Evolutionary conservation across 2,888 invertebrate species (phyloP).

Genomic region (Drosophila cracens): DNA sequence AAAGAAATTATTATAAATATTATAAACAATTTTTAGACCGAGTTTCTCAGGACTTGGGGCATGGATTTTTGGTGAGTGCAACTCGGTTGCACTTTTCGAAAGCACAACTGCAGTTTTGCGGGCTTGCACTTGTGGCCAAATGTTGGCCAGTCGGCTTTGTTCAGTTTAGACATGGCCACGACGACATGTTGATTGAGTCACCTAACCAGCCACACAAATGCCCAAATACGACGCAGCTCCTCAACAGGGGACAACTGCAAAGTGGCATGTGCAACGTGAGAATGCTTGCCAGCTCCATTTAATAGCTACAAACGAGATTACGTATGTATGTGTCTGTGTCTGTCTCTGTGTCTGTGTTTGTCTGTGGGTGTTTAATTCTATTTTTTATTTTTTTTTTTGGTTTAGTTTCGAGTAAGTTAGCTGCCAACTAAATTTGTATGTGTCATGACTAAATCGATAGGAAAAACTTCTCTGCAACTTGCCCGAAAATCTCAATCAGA

Average conservation of each 20-base stretch:
- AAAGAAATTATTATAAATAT: background rate
- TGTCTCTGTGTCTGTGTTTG: background rate
- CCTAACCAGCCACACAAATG: conserved; percentile 9
- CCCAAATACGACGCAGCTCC: conserved; percentile 13
- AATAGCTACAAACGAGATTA: conserved; percentile 1
- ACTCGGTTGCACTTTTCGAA: conserved; percentile 65
- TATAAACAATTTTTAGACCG: fast-evolving
- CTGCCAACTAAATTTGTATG: background rate
- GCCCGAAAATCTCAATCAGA: background rate
- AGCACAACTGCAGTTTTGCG: conserved; percentile 75
- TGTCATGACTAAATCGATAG: background rate
- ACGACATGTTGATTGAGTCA: conserved; percentile 78
- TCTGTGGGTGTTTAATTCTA: background rate
- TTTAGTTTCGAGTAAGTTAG: background rate
- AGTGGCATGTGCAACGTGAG: background rate
- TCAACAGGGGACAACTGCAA: conserved; percentile 1
- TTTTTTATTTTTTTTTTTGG: background rate
- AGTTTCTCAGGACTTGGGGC: background rate
- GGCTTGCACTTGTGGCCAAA: conserved; percentile 85
- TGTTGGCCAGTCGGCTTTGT: conserved; percentile 80
- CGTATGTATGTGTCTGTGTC: background rate
- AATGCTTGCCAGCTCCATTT: conserved; percentile 22
- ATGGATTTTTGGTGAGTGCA: background rate
- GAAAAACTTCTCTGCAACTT: background rate
- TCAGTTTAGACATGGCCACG: conserved; percentile 69